Percentiles rank a stretch among this genome's conserved stretches.
Evolutionary conservation across 2,113 vertebrate species (phyloP).

Genomic region (Picathartes gymnocephalus): DNA sequence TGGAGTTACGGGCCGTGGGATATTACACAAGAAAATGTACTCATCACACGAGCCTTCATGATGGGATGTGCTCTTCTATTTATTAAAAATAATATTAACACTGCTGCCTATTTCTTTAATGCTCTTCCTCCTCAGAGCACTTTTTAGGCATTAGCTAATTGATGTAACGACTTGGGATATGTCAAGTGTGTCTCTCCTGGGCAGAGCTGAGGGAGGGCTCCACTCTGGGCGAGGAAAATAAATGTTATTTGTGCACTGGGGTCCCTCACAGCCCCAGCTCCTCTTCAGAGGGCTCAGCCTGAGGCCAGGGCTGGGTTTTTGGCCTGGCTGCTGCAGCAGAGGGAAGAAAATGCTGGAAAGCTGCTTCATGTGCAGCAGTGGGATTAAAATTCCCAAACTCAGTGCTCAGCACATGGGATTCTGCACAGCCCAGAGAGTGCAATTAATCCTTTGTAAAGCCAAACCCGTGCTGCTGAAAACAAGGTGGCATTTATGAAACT

Average conservation of each 20-base stretch:
- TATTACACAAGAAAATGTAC: not conserved
- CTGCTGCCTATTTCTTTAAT: not conserved
- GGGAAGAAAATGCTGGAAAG: not conserved
- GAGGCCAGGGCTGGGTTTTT: not conserved
- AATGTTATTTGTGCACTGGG: rapidly evolving
- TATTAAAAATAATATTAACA: not conserved
- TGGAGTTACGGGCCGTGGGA: not conserved
- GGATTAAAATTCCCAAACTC: not conserved
- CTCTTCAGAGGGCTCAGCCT: not conserved
- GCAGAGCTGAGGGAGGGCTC: not conserved
- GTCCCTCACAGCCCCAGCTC: not conserved
- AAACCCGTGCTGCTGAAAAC: not conserved
- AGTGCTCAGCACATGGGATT: not conserved
- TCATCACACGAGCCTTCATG: not conserved
- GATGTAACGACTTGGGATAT: not conserved
- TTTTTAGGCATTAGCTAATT: slow-evolving; percentile 10
- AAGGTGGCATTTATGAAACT: slow-evolving; percentile 25
- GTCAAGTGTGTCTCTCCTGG: not conserved
- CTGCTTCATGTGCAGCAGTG: rapidly evolving
- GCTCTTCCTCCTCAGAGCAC: slow-evolving; percentile 3
- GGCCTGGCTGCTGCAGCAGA: not conserved
- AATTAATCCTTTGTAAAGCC: not conserved
- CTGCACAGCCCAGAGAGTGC: not conserved
- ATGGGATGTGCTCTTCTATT: not conserved
- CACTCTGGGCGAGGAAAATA: not conserved